A percentile compares a stretch with the other conserved stretches of the same genome.
Conservation (phyloP, 1,140 invertebrate genomes). For the Spodoptera frugiperda region DNA sequence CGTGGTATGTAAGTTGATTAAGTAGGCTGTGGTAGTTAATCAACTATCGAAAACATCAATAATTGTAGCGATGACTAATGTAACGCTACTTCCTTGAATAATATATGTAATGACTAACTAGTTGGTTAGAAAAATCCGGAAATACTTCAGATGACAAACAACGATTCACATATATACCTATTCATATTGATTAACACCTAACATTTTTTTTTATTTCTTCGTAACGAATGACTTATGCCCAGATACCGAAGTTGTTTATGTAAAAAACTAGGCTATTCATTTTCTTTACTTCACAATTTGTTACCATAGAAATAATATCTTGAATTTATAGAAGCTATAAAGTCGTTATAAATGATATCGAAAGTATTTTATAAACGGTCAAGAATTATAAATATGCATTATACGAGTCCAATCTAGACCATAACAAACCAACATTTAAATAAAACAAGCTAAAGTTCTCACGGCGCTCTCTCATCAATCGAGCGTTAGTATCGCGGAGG, state of each 20-base stretch:
- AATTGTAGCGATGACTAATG: conserved; percentile 41
- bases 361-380: conserved; percentile 12
- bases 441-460: conserved; percentile 46
- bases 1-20: too few species aligned
- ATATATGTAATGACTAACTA: conserved; percentile 42
- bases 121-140: conserved; percentile 39
- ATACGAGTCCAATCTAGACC: conserved; percentile 29
- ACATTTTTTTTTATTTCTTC: conserved; percentile 17
- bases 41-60: conserved; percentile 33
- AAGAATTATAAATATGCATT: conserved; percentile 12
- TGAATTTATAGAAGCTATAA: conserved; percentile 17
- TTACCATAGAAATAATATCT: conserved; percentile 17
- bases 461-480: conserved; percentile 48
- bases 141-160: conserved; percentile 46
- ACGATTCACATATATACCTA: conserved; percentile 13
- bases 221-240: conserved; percentile 21
- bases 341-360: background rate
- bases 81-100: conserved; percentile 21
- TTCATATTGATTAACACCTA: conserved; percentile 13
- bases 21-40: background rate
- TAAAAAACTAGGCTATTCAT: conserved; percentile 14
- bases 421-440: conserved; percentile 39
- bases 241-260: conserved; percentile 19
- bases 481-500: conserved; percentile 40
- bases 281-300: conserved; percentile 9